Conservation (phyloP, 1,140 invertebrate species). For the Odontomachus brunneus region DNA sequence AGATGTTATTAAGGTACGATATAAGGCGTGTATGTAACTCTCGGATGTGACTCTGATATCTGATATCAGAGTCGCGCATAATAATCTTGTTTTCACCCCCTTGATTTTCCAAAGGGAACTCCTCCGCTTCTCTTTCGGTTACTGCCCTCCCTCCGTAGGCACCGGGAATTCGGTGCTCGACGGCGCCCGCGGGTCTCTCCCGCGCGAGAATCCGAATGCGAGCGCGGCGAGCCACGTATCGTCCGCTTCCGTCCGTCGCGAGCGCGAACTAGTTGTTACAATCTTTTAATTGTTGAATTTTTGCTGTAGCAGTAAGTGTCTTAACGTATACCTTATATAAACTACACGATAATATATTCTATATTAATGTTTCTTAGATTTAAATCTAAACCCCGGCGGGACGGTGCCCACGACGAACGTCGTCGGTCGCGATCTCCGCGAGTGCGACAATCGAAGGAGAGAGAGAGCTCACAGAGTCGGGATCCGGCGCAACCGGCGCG, state of each 20-base stretch:
- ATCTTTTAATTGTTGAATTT: constrained; percentile 85
- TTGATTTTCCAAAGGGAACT: too few relatives aligned
- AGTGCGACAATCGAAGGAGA: constrained; percentile 2
- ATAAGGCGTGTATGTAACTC: neutral
- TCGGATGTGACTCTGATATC: neutral
- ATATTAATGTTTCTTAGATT: constrained; percentile 84
- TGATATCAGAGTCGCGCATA: too few relatives aligned
- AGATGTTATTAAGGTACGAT: neutral
- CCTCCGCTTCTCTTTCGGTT: neutral
- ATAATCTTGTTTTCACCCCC: too few relatives aligned
- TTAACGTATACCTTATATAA: constrained; percentile 83
- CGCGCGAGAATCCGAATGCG: neutral
- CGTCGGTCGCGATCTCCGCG: neutral
- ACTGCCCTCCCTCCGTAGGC: neutral
- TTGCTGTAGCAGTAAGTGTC: constrained; percentile 84
- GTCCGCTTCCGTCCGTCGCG: constrained; percentile 30
- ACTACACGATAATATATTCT: constrained; percentile 83
- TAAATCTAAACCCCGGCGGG: constrained; percentile 64
- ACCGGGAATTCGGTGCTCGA: neutral
- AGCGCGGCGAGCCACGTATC: too few relatives aligned
- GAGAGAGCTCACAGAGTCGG: constrained; percentile 4
- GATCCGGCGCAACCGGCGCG: constrained; percentile 7
- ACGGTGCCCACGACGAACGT: constrained; percentile 50
- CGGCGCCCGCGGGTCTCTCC: neutral
- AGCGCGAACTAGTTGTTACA: constrained; percentile 80